Evolutionary conservation across 1,140 invertebrate genomes (phyloP).

Genomic region (Brachionus koreanus): DNA sequence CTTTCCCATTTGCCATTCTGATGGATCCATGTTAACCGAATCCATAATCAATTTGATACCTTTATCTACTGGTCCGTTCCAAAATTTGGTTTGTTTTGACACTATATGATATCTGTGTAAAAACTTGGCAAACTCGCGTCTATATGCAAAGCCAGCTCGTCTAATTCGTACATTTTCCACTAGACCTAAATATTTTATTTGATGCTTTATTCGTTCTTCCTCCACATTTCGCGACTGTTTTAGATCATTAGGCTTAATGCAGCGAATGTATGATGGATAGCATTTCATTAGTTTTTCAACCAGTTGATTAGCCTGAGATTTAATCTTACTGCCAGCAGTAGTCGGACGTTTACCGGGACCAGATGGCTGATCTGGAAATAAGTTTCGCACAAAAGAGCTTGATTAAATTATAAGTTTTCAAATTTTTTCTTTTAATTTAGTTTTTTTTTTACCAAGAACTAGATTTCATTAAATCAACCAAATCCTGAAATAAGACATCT

Average conservation of each 20-base stretch:
- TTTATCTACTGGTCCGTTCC: constrained; percentile 12
- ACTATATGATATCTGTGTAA: constrained; percentile 56
- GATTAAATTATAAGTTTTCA: not conserved
- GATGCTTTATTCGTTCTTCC: constrained; percentile 66
- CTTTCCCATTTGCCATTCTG: constrained; percentile 70
- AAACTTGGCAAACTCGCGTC: constrained; percentile 66
- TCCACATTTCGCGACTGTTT: constrained; percentile 60
- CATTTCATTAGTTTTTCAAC: constrained; percentile 70
- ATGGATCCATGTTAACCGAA: constrained; percentile 64
- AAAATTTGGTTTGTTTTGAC: constrained; percentile 16
- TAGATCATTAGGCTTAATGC: constrained; percentile 75
- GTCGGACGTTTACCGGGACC: not conserved
- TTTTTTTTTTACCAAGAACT: constrained; percentile 68
- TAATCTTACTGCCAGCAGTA: constrained; percentile 33
- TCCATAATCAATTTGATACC: constrained; percentile 64
- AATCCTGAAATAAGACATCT: constrained; percentile 70
- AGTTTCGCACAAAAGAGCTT: constrained; percentile 13
- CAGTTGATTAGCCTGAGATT: constrained; percentile 68
- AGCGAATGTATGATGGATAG: constrained; percentile 69
- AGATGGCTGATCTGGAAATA: constrained; percentile 39
- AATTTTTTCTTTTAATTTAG: not conserved
- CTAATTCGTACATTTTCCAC: constrained; percentile 98
- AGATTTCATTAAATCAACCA: constrained; percentile 70
- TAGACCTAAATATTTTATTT: constrained; percentile 96
- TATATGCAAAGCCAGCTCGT: constrained; percentile 81